Percentiles rank a stretch among this genome's conserved stretches.
phyloP scores from a whole-genome alignment of 2,797 vertebrate species.

The Muscicapa comitata region DNA sequence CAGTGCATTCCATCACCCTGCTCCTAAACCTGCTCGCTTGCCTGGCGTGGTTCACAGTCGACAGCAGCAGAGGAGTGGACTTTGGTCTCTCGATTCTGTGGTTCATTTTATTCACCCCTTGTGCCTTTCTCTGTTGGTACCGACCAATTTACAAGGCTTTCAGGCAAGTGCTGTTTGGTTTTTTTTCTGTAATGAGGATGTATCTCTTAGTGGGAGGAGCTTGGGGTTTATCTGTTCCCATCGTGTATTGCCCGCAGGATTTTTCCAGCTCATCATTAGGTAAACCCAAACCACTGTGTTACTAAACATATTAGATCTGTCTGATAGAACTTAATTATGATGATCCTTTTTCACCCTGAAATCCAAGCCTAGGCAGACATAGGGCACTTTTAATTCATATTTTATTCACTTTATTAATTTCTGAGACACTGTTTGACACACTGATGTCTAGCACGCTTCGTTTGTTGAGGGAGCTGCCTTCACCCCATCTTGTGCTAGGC shows the following conservation, averaged over 20 bases:
- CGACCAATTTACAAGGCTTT: conserved; percentile 97
- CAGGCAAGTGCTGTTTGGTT: conserved; percentile 77
- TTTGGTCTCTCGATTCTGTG: conserved; percentile 95
- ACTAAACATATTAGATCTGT: background rate
- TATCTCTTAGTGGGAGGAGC: background rate
- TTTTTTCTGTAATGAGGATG: rapidly evolving
- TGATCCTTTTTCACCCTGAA: background rate
- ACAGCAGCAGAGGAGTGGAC: conserved; percentile 70
- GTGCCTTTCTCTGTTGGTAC: conserved; percentile 98
- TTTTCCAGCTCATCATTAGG: background rate
- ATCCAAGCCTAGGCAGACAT: background rate
- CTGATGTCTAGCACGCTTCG: rapidly evolving
- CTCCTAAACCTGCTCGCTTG: conserved; percentile 93
- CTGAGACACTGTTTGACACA: background rate
- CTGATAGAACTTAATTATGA: background rate
- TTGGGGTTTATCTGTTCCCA: background rate
- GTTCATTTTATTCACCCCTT: conserved; percentile 91
- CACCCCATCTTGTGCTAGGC: background rate
- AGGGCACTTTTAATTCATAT: background rate
- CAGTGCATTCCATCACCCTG: conserved; percentile 90
- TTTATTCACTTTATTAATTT: background rate
- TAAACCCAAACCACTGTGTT: background rate
- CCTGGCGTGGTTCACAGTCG: conserved; percentile 83
- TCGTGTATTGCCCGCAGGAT: background rate
- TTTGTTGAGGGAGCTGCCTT: background rate